These are phyloP conservation scores for Colistium nudipinnis DNA, from an alignment of 2,113 vertebrate genomes.

Conservation along the genomic window DNA sequence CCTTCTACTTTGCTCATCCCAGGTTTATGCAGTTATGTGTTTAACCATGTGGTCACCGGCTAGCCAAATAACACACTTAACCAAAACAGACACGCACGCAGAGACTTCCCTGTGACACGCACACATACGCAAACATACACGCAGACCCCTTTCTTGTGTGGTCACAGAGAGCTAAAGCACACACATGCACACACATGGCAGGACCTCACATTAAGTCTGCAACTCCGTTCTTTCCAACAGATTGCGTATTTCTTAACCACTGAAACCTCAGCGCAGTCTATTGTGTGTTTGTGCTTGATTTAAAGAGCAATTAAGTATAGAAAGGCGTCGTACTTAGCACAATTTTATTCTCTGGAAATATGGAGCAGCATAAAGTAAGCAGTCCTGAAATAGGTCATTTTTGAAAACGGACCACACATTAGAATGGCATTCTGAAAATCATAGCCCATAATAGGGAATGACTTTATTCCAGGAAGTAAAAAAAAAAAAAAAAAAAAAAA, in stretches of 20 bases:
- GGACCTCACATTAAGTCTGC: slow-evolving; percentile 75
- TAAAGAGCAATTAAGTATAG: slow-evolving; percentile 63
- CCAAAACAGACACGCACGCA: slow-evolving; percentile 43
- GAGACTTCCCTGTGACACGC: slow-evolving; percentile 13
- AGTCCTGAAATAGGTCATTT: slow-evolving; percentile 27
- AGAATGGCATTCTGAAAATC: slow-evolving; percentile 9
- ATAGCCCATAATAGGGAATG: neutral
- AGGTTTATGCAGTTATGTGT: slow-evolving; percentile 14
- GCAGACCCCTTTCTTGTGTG: slow-evolving; percentile 51
- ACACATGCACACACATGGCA: slow-evolving; percentile 57
- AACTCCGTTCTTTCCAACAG: slow-evolving; percentile 52
- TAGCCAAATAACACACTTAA: slow-evolving; percentile 59
- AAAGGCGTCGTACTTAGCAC: slow-evolving; percentile 48
- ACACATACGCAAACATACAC: slow-evolving; percentile 46
- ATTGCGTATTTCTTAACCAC: slow-evolving; percentile 62
- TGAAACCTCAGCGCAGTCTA: slow-evolving; percentile 54
- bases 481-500: neutral
- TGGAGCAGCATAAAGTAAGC: slow-evolving; percentile 28
- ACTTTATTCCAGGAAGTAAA: neutral
- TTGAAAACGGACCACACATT: slow-evolving; percentile 1
- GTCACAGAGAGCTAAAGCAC: slow-evolving; percentile 43
- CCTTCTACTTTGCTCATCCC: slow-evolving; percentile 3
- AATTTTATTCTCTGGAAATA: slow-evolving; percentile 41
- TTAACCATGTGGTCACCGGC: slow-evolving; percentile 48
- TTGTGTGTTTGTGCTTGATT: slow-evolving; percentile 71